Conservation (phyloP, 37 sponge, comb jelly and placozoan species). For the Cliona cf. orientalis region DNA sequence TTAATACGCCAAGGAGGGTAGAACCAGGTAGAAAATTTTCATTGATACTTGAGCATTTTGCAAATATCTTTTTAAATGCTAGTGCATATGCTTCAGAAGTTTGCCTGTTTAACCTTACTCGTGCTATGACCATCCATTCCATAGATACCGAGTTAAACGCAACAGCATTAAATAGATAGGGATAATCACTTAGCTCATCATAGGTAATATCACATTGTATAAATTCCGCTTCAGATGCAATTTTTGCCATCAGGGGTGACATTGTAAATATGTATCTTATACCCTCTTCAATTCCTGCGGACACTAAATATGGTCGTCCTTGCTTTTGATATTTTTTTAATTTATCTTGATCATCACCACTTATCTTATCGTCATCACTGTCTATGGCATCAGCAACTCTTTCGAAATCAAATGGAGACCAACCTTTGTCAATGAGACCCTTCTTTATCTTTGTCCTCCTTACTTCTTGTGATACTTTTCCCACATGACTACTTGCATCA, state of each 20-base stretch:
- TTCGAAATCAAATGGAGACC: slow-evolving; percentile 28
- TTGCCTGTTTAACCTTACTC: slow-evolving; percentile 26
- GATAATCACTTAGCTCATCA: slow-evolving; percentile 6
- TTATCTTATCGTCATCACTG: slow-evolving; percentile 9
- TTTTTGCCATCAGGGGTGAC: slow-evolving; percentile 29
- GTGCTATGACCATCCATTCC: slow-evolving; percentile 31
- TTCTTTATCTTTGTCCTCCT: slow-evolving; percentile 22
- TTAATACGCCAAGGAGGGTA: slow-evolving; percentile 8
- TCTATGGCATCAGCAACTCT: slow-evolving; percentile 29
- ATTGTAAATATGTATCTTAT: slow-evolving; percentile 24
- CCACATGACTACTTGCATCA: slow-evolving; percentile 23
- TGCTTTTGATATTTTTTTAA: background rate
- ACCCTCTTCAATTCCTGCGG: slow-evolving; percentile 14
- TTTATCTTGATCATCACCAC: slow-evolving; percentile 22
- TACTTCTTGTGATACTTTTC: slow-evolving; percentile 27
- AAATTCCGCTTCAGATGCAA: slow-evolving; percentile 17
- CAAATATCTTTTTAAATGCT: slow-evolving; percentile 26
- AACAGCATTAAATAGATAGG: slow-evolving; percentile 32
- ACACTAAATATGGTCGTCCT: slow-evolving; percentile 21
- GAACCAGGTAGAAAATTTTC: slow-evolving; percentile 2
- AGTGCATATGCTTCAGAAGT: slow-evolving; percentile 23
- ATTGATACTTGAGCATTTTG: background rate
- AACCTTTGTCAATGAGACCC: slow-evolving; percentile 14
- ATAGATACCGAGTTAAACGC: slow-evolving; percentile 24
- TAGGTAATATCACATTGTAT: slow-evolving; percentile 33